Percentiles rank a stretch among this genome's conserved stretches.
phyloP scores from a whole-genome alignment of 2,113 vertebrate genomes.

The Ia io region DNA sequence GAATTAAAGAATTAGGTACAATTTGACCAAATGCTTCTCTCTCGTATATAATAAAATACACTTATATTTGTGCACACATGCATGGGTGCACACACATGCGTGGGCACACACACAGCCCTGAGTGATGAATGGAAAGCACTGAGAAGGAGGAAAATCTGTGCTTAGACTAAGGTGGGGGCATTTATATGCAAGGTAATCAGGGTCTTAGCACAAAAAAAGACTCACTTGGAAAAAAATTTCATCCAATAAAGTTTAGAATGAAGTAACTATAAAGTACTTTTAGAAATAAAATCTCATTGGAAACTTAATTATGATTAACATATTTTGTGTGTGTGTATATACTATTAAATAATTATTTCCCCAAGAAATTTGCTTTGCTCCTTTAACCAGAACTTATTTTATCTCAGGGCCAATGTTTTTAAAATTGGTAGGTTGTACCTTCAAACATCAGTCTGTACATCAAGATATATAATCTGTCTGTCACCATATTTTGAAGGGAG shows the following conservation, averaged over 20 bases:
- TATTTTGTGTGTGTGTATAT: not conserved
- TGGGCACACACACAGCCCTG: not conserved
- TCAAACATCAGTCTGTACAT: not conserved
- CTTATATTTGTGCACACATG: not conserved
- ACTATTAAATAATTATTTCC: constrained; percentile 14
- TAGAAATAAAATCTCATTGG: constrained; percentile 13
- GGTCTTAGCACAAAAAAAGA: not conserved
- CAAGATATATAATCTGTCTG: not conserved
- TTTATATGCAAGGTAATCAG: not conserved
- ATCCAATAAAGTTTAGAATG: not conserved
- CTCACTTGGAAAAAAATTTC: not conserved
- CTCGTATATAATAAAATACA: not conserved
- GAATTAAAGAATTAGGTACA: not conserved
- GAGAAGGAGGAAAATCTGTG: not conserved
- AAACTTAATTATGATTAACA: not conserved
- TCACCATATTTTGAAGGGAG: not conserved
- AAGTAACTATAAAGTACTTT: constrained; percentile 1
- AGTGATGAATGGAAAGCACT: not conserved
- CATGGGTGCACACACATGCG: not conserved
- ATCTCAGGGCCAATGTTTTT: not conserved
- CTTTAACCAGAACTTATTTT: constrained; percentile 23
- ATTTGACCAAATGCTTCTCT: not conserved
- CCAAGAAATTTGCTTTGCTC: not conserved
- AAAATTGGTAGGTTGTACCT: not conserved
- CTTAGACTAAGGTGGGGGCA: not conserved